Base-by-base conservation (phyloP, 1,140 invertebrate genomes). In the Brachionus calyciflorus region DNA sequence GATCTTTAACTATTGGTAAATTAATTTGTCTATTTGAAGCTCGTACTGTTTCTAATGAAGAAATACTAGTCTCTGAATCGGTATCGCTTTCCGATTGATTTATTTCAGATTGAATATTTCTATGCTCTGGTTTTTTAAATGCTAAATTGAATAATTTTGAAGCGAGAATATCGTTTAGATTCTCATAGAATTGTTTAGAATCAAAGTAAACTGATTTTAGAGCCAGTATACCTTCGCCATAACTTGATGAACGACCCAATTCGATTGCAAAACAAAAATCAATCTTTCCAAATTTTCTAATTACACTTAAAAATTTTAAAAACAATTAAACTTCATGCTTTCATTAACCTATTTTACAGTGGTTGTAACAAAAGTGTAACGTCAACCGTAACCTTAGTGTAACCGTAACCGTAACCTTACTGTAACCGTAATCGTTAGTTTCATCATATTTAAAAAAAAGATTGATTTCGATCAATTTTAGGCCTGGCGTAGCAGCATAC, bases 201-300 rank as follows among this genome's bases (percentile, higher is more conserved):
- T 65, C 37, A 24, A 44, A 65, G 14, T 65, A 44, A 10, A 44
- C 30, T 5, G 60, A 65, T 44, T 24, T 41, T 5, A 65, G 41
- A 0, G 60, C 60, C 2, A 65, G 24, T 41, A 65, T 21, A 65
- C 60, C 60, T 24, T 37, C n/a, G 7, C 60, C 60, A 6, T 24
- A 12, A 26, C 19, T 2, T 5, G 60, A 65, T 24, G n/a, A 24
- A 4, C 60, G 17, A n/a, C 60, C 60, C 2, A 65, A 12, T 65
- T 65, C 60, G 21, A 65, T 65, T 2, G 37, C 60, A 40, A 65
- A 21, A 44, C 60, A 65, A 65, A 44, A 65, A 65, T 65, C 60
- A 3, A 37, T 65, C 10, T 21, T 24, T 14, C 60, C 60, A 65
- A 65, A 65, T 7, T 41, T 19, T 19, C 37, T 19, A 9, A 65